A percentile compares a stretch with the other conserved stretches of the same genome.
Conservation (phyloP, 2,113 vertebrate genomes). For the Dendrocopos noguchii region DNA sequence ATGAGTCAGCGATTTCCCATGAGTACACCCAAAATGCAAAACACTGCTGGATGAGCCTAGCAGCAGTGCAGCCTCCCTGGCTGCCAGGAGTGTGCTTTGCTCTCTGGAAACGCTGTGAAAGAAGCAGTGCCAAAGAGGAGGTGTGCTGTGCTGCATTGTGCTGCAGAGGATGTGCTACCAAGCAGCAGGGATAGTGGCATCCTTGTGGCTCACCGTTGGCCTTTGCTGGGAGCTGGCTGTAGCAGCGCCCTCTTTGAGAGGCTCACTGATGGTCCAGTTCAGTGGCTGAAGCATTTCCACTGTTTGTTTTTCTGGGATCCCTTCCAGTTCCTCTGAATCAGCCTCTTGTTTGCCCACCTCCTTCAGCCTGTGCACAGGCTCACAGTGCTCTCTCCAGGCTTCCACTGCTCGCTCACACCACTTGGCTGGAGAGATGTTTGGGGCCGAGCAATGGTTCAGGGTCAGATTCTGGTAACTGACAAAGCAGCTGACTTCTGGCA, state of each 20-base stretch:
- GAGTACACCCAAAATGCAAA: background rate
- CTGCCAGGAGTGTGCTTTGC: background rate
- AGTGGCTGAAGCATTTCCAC: slow-evolving; percentile 77
- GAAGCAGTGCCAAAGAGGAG: background rate
- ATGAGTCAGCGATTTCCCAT: background rate
- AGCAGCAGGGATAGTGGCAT: background rate
- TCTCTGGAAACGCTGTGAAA: background rate
- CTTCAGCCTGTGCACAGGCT: background rate
- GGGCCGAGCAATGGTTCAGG: slow-evolving; percentile 16
- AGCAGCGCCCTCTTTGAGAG: slow-evolving; percentile 85
- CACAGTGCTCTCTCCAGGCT: background rate
- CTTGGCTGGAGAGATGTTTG: background rate
- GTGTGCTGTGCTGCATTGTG: background rate
- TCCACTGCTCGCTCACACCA: background rate
- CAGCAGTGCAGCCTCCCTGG: background rate
- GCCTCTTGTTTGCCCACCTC: slow-evolving; percentile 64
- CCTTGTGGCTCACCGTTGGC: background rate
- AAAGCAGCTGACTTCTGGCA: background rate
- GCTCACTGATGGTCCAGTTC: slow-evolving; percentile 73
- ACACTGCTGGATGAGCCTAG: background rate
- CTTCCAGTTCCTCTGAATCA: slow-evolving; percentile 79
- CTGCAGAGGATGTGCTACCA: slow-evolving; percentile 31
- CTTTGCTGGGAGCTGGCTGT: slow-evolving; percentile 78
- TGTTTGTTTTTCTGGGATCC: slow-evolving; percentile 83
- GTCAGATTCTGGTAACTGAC: background rate